Evolutionary conservation across 2,797 vertebrate genomes (phyloP), one percentile per base, ranked within the genome.

Genomic region (Acomys russatus): DNA sequence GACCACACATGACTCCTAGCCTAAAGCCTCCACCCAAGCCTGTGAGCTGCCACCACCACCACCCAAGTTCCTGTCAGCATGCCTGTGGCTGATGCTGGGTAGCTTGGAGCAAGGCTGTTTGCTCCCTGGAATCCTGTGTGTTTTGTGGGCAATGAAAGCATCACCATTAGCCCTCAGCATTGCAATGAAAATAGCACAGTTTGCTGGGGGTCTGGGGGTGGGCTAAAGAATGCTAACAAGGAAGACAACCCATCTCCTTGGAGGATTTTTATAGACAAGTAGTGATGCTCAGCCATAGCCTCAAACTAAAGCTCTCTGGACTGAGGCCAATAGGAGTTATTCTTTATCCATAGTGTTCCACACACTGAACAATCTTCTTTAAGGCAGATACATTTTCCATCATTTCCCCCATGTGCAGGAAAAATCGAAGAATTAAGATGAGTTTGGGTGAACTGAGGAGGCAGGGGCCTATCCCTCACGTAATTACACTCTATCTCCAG

Each of bases 71-170:
- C 94, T 94, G 84, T 88, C 11, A 30, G 89, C 97, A 98, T 97
- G 96, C 90, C 98, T 98, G 98, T 98, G 98, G 98, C 96, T 49
- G 30, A 90, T 23, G 79, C 92, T 85, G 93, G 96, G 95, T 85
- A 97, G 97, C 84, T 95, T 97, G 68, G 96, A 96, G 95, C 92
- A 92, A 94, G 92, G 90, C 25, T 95, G 73, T 97, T 97, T 98
- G 94, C 97, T 96, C 97, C 91, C 96, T 96, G 97, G 95, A 96
- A 97, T 96, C 96, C 92, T 96, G 89, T 96, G 94, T 97, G 90
- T 94, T 98, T 93, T 98, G 97, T 94, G 98, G 98, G 96, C 95
- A 97, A 35, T 44, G 63, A 96, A 95, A 89, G 74, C 79, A 77
- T 59, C 97, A 93, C 89, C 56, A 51, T 82, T 56, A 96, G 97